These are phyloP conservation scores for Rambutsinella grinnellia DNA, from an alignment of 2,888 invertebrate genomes.

Conservation along the genomic window DNA sequence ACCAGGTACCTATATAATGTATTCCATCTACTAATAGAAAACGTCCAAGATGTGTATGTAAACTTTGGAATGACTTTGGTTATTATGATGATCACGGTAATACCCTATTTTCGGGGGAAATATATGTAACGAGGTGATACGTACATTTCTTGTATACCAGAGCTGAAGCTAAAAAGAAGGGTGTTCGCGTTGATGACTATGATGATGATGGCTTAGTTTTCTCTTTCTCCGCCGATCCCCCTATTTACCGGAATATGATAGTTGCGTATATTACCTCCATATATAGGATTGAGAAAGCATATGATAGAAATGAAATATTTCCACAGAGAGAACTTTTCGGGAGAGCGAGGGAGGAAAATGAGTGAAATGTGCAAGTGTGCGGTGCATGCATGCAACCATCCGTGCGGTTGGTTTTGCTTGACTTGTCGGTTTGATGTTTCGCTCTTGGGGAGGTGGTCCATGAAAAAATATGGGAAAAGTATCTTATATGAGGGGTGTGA, in stretches of 20 bases:
- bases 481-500: conserved; percentile 31
- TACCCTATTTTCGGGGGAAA: conserved; percentile 20
- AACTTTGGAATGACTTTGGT: too few species aligned
- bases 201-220: conserved; percentile 41
- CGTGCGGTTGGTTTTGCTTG: conserved; percentile 43
- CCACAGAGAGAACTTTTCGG: conserved; percentile 1
- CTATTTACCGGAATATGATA: conserved; percentile 38
- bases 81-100: conserved; percentile 10
- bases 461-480: conserved; percentile 35
- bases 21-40: too few species aligned
- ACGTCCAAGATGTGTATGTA: too few species aligned
- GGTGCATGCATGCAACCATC: conserved; percentile 31
- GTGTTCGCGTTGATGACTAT: conserved; percentile 16
- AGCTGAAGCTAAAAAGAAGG: conserved; percentile 1
- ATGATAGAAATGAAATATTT: conserved; percentile 45
- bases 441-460: conserved; percentile 50
- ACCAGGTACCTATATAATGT: too few species aligned
- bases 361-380: conserved; percentile 41
- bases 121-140: conserved; percentile 27
- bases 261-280: conserved; percentile 1
- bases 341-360: conserved; percentile 10
- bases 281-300: conserved; percentile 5
- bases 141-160: background rate
- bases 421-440: conserved; percentile 49
- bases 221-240: conserved; percentile 13